Base-by-base conservation (phyloP, 2,113 vertebrate genomes). In the Megalops atlanticus region DNA sequence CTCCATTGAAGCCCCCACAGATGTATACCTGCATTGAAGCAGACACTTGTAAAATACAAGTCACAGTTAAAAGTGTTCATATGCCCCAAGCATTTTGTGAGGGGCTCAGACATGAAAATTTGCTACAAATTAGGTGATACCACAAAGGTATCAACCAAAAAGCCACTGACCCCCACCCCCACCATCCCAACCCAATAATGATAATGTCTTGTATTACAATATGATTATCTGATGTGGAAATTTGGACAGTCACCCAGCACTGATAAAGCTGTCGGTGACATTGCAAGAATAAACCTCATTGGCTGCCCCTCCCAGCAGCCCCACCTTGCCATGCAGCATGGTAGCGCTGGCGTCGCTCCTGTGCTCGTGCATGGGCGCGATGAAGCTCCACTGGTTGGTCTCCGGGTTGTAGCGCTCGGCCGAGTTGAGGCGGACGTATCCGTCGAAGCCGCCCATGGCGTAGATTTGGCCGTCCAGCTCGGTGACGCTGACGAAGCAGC, bases 1-100 rank as follows among this genome's bases (percentile, higher is more conserved):
- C 90, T 0, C 96, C 96, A 0, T 95, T 95, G 86, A 95, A 95
- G 21, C 96, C 97, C 27, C 96, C 96, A 15, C 97, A 97, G 64
- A 98, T 95, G 54, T 96, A 98, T 79, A 98, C 87, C 96, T 98
- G 58, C 83, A 45, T 27, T 0, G 14, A 35, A 31, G 31, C 43
- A 41, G 24, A 77, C 58, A n/a, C n/a, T n/a, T n/a, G n/a, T n/a
- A n/a, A 64, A 24, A 58, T 4, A 4, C 24, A 18, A 58, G 52
- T 16, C 12, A 49, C 47, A 49, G 5, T 2, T 24, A 54, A n/a
- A n/a, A n/a, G n/a, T n/a, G n/a, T n/a, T n/a, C n/a, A n/a, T n/a
- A n/a, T n/a, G n/a, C n/a, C n/a, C n/a, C n/a, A n/a, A n/a, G n/a
- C n/a, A n/a, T n/a, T n/a, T n/a, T n/a, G n/a, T n/a, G n/a, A n/a